phyloP scores from a whole-genome alignment of 2,113 vertebrate species.

The Dryoscopus gambensis region DNA sequence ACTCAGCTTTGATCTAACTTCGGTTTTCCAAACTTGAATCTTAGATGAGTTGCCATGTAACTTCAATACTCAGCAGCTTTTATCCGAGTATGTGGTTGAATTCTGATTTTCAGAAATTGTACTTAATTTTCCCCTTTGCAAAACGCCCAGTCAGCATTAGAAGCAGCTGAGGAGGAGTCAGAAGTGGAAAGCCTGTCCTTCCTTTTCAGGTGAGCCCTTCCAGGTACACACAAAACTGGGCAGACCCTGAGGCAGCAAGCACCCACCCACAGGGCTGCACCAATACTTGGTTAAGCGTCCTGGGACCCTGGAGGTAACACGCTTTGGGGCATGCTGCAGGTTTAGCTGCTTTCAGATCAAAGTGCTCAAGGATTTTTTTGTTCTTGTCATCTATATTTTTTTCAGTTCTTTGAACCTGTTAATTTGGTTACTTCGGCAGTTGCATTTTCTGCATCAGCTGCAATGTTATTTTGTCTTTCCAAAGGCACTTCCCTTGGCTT shows the following conservation, averaged over 20 bases:
- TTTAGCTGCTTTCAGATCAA: background rate
- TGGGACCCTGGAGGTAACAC: background rate
- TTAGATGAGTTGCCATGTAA: background rate
- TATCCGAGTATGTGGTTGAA: background rate
- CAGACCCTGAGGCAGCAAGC: background rate
- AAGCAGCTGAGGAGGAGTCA: background rate
- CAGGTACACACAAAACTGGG: background rate
- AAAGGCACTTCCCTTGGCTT: background rate
- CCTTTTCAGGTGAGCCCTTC: background rate
- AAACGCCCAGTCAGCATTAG: background rate
- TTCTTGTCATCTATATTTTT: background rate
- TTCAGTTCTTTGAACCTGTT: constrained; percentile 4
- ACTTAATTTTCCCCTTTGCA: background rate
- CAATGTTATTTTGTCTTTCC: background rate
- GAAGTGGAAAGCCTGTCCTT: background rate
- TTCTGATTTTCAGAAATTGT: background rate
- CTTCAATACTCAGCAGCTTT: background rate
- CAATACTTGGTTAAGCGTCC: background rate
- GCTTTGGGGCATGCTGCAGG: background rate
- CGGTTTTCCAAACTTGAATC: background rate
- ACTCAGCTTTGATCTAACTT: constrained; percentile 33
- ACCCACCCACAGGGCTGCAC: background rate
- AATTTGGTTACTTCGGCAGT: background rate
- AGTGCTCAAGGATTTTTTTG: background rate
- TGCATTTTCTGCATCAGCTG: background rate